Conservation (phyloP, 2,113 vertebrate species). For the Mobula hypostoma region DNA sequence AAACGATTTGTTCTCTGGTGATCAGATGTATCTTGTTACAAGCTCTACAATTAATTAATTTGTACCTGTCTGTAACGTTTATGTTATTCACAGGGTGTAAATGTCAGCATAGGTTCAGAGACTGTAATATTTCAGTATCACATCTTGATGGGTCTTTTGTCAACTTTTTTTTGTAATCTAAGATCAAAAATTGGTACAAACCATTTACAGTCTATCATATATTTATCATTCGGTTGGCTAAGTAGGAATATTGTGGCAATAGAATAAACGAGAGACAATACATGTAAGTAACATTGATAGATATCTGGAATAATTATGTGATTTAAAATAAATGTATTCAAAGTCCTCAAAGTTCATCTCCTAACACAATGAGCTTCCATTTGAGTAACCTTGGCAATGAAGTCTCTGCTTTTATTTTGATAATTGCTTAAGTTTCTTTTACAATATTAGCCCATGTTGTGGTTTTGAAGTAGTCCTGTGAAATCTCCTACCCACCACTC, state of each 20-base stretch:
- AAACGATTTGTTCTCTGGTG: constrained; percentile 7
- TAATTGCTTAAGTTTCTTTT: neutral
- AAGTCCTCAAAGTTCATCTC: neutral
- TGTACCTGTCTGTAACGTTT: constrained; percentile 23
- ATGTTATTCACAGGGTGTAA: neutral
- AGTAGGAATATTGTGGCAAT: neutral
- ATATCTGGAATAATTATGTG: neutral
- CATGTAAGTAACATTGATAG: neutral
- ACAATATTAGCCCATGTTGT: neutral
- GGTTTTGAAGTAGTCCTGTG: neutral
- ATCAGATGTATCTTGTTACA: constrained; percentile 17
- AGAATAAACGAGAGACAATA: neutral
- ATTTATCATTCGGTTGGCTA: neutral
- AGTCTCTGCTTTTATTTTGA: neutral
- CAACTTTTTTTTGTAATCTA: neutral
- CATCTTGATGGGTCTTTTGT: neutral
- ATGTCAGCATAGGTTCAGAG: neutral
- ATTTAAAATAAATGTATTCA: neutral
- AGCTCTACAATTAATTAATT: constrained; percentile 31
- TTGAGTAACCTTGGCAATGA: neutral
- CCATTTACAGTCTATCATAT: neutral
- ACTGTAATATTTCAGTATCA: neutral
- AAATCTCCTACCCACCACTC: neutral
- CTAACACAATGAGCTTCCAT: neutral
- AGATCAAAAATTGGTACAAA: neutral